Base-by-base conservation (phyloP, 1,140 invertebrate species). In the Drosophila orosa region DNA sequence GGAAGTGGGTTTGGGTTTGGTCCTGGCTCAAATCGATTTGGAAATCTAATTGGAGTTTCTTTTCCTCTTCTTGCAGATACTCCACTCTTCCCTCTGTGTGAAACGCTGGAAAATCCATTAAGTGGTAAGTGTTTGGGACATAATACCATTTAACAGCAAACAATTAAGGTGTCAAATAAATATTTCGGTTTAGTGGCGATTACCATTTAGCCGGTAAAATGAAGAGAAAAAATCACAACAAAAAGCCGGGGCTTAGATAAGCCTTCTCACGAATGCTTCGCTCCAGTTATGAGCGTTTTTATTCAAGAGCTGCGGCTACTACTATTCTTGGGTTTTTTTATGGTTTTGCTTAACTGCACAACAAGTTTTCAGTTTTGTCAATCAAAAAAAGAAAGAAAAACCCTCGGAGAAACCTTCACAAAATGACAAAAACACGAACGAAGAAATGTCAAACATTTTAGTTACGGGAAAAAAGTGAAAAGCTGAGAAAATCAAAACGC, bases 381-480 rank as follows among this genome's bases (percentile, higher is more conserved):
- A 48, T 71, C 66, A 72, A 72, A 47, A 60, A 68, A 59, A 19
- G 29, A 45, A 50, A 39, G 33, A 52, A 61, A 61, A 61, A 44
- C 58, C 42, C 52, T 27, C 48, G 24, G 40, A 42, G 57, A 61
- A 69, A 78, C 54, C 59, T 65, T 74, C 25, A 58, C 52, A 25
- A 74, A 74, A 75, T 58, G 48, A 68, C 63, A 71, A 48, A 42
- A 29, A 27, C 42, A 62, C 35, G n/a, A 48, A 25, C 25, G 45
- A 57, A 56, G 60, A 76, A 68, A 59, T 67, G 61, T 68, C 65
- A 82, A 58, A 45, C 63, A 54, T 67, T 78, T 78, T 52, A 37
- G 47, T 24, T 22, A 19, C 31, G 29, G 25, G 3, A 19, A 31
- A 79, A 84, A 84, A 85, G 80, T 84, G 81, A 83, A 84, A 84